A percentile compares a stretch with the other conserved stretches of the same genome.
Evolutionary conservation across 2,888 invertebrate species (phyloP).

Genomic region (Troides helena): DNA sequence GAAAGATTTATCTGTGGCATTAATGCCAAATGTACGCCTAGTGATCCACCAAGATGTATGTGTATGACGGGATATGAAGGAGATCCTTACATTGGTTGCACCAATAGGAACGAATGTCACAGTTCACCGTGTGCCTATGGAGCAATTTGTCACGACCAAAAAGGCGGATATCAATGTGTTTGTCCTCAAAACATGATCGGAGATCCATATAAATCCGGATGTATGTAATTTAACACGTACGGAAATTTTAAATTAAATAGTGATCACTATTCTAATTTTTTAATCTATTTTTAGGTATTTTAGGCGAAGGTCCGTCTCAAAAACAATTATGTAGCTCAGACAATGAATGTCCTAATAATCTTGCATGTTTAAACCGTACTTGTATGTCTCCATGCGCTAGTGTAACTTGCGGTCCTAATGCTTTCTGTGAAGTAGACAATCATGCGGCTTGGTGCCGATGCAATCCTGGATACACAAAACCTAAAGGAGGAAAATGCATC

Average conservation of each 20-base stretch:
- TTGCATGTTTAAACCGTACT: constrained; percentile 88
- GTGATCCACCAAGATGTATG: constrained; percentile 93
- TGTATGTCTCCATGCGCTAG: constrained; percentile 91
- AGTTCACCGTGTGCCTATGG: constrained; percentile 92
- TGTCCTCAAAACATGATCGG: constrained; percentile 91
- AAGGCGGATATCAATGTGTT: constrained; percentile 91
- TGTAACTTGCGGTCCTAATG: constrained; percentile 89
- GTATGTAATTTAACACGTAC: constrained; percentile 72
- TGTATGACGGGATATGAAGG: constrained; percentile 93
- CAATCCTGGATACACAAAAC: constrained; percentile 89
- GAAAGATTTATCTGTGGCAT: constrained; percentile 94
- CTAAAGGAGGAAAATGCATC: constrained; percentile 89
- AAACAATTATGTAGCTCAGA: constrained; percentile 86
- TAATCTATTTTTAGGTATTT: constrained; percentile 49
- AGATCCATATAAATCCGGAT: constrained; percentile 91
- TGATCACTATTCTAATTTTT: constrained; percentile 7
- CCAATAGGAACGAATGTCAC: constrained; percentile 92
- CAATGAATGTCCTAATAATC: constrained; percentile 88
- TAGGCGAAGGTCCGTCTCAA: constrained; percentile 69
- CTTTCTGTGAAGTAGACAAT: constrained; percentile 92
- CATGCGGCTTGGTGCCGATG: constrained; percentile 95
- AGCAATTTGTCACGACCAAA: constrained; percentile 93
- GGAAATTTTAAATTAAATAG: not conserved
- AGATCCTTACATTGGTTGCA: constrained; percentile 90
- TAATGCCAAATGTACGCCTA: constrained; percentile 93